Percentiles rank a stretch among this genome's conserved stretches.
Evolutionary conservation across 2,113 vertebrate genomes (phyloP).

Genomic region (Elachura formosa): DNA sequence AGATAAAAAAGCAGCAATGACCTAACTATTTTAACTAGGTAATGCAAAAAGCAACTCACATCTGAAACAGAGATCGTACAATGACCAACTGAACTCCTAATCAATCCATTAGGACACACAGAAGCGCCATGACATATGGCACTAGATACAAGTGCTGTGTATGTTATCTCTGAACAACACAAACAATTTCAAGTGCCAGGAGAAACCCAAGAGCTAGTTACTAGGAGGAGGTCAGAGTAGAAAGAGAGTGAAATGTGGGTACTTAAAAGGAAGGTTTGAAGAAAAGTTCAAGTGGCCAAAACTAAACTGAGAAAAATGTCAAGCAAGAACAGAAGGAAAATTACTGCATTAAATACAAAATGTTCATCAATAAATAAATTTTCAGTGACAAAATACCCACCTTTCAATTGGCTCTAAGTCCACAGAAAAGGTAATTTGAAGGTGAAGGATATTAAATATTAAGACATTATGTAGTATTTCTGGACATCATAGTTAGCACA

Average conservation of each 20-base stretch:
- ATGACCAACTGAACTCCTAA: not conserved
- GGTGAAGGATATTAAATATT: not conserved
- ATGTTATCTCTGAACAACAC: not conserved
- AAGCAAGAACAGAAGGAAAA: not conserved
- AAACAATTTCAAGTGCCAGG: not conserved
- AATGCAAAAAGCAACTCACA: not conserved
- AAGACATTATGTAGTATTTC: not conserved
- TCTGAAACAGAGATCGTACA: rapidly evolving
- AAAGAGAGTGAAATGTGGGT: not conserved
- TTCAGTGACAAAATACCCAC: not conserved
- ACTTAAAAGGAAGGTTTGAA: not conserved
- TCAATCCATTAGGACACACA: not conserved
- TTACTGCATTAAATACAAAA: not conserved
- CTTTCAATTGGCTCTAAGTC: not conserved
- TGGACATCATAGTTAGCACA: not conserved
- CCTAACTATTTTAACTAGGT: not conserved
- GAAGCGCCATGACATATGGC: not conserved
- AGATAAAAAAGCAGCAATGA: not conserved
- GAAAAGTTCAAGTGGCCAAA: not conserved
- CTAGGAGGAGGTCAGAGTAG: not conserved
- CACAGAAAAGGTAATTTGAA: not conserved
- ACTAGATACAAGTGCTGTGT: not conserved
- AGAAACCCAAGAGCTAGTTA: not conserved
- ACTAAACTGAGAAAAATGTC: not conserved
- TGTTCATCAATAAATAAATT: not conserved